A percentile compares a stretch with the other conserved stretches of the same genome.
Conservation (phyloP, 2,797 vertebrate species). For the Gallirallus australis region DNA sequence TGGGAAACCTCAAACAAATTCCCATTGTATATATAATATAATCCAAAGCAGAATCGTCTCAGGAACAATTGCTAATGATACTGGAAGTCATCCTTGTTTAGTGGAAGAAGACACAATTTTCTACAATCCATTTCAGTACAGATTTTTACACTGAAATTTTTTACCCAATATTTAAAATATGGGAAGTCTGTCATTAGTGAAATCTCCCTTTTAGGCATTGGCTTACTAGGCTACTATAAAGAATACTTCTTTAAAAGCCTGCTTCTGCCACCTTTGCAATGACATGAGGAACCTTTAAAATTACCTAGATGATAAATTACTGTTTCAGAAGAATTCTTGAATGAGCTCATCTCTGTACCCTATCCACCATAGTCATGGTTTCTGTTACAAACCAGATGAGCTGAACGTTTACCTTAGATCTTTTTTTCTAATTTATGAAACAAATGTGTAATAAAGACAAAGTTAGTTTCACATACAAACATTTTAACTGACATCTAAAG, state of each 20-base stretch:
- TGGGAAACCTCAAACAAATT: slow-evolving; percentile 75
- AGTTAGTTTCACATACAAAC: slow-evolving; percentile 3
- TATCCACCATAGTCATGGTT: slow-evolving; percentile 12
- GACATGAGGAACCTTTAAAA: slow-evolving; percentile 22
- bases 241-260: not conserved
- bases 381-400: slow-evolving; percentile 58
- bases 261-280: not conserved
- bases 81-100: slow-evolving; percentile 45
- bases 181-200: not conserved
- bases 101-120: slow-evolving; percentile 35
- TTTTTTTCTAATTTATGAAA: slow-evolving; percentile 48
- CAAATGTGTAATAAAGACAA: slow-evolving; percentile 7
- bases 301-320: slow-evolving; percentile 27
- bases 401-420: slow-evolving; percentile 16
- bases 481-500: slow-evolving; percentile 25
- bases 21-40: slow-evolving; percentile 70
- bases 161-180: not conserved
- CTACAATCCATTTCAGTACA: not conserved
- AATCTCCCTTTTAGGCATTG: not conserved
- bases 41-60: slow-evolving; percentile 64
- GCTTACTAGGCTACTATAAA: not conserved
- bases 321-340: slow-evolving; percentile 28
- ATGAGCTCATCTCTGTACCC: slow-evolving; percentile 52
- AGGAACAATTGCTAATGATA: slow-evolving; percentile 47
- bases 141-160: not conserved